These are phyloP conservation scores for Dendrolimus punctatus DNA, from an alignment of 1,140 invertebrate species.

Conservation along the genomic window DNA sequence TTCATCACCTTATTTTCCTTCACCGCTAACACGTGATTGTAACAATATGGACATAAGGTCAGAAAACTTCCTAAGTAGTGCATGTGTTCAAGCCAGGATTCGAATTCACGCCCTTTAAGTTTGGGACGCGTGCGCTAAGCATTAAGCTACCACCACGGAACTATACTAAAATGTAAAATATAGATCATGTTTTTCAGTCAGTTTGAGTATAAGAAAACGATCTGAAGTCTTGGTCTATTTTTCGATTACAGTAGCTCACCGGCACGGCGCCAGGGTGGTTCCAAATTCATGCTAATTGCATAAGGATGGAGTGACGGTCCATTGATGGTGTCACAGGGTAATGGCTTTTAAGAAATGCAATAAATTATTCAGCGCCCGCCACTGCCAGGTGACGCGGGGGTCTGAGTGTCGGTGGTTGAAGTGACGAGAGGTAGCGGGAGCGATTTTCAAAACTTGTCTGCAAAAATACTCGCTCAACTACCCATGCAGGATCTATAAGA, in stretches of 20 bases:
- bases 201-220: neutral
- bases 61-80: too few species aligned
- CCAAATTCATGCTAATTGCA: constrained; percentile 63
- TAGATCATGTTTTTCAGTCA: neutral
- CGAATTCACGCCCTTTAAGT: too few species aligned
- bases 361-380: constrained; percentile 60
- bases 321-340: constrained; percentile 59
- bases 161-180: too few species aligned
- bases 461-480: too few species aligned
- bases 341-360: constrained; percentile 71
- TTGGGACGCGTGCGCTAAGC: too few species aligned
- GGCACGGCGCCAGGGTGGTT: constrained; percentile 11
- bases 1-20: too few species aligned
- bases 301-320: constrained; percentile 40
- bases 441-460: neutral
- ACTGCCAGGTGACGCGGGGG: constrained; percentile 52
- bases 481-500: too few species aligned
- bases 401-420: constrained; percentile 3
- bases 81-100: too few species aligned
- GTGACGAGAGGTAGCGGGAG: neutral
- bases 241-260: neutral
- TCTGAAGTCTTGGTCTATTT: neutral
- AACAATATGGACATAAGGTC: too few species aligned
- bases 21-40: too few species aligned
- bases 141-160: too few species aligned